These are phyloP conservation scores for Phengaris arion DNA, from an alignment of 2,888 invertebrate species.

Conservation along the genomic window DNA sequence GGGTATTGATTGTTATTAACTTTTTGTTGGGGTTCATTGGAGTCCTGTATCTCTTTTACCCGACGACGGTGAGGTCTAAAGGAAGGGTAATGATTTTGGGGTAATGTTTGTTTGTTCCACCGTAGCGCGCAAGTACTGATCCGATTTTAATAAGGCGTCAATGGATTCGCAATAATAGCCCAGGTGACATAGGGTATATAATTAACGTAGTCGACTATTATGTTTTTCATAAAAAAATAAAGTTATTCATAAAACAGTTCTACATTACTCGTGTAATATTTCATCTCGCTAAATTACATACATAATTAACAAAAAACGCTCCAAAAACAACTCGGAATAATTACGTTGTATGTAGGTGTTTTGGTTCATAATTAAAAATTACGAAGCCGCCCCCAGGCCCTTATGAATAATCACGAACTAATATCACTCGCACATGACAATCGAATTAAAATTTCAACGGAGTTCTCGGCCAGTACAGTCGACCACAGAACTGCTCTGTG, in stretches of 20 bases:
- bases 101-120: too few relatives aligned
- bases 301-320: not conserved
- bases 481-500: not conserved
- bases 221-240: too few relatives aligned
- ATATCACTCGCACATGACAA: conserved; percentile 35
- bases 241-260: too few relatives aligned
- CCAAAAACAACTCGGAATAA: conserved; percentile 20
- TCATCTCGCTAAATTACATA: not conserved
- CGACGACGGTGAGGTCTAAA: too few relatives aligned
- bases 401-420: conserved; percentile 33
- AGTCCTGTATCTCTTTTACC: too few relatives aligned
- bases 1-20: not conserved
- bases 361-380: conserved; percentile 29
- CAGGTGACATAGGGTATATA: too few relatives aligned
- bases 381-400: conserved; percentile 15
- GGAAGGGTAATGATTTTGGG: too few relatives aligned
- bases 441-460: conserved; percentile 42
- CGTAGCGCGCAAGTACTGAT: too few relatives aligned
- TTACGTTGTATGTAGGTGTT: conserved; percentile 15
- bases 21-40: too few relatives aligned
- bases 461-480: conserved; percentile 30
- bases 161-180: too few relatives aligned
- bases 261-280: not conserved
- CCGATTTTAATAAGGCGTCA: too few relatives aligned
- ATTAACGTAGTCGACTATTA: too few relatives aligned